Base-by-base conservation (phyloP, 2,113 vertebrate species). In the Acanthisitta chloris region DNA sequence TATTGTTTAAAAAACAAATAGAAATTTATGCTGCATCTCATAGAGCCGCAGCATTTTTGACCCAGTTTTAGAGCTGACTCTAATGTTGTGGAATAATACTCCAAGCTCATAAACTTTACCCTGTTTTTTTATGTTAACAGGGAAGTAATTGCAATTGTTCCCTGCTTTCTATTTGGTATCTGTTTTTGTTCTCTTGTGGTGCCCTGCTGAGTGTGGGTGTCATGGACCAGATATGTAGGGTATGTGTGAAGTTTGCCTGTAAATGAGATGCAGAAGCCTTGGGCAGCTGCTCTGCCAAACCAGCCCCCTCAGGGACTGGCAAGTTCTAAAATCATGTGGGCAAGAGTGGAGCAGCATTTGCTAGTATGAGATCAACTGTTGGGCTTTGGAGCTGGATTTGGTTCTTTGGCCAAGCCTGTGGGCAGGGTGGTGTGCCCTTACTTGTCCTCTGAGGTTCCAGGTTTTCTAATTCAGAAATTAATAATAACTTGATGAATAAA, bases 331-430 rank as follows among this genome's bases (percentile, higher is more conserved):
- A 67, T 38, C n/a, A 23, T 1, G 0, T 17, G 12, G 43, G 17
- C 17, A 26, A 0, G 0, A 0, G 0, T 38, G n/a, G 15, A 40
- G 34, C 46, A 62, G 28, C 17, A 14, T 40, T 81, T 83, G 5
- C 67, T 66, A 28, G 18, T n/a, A 6, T 1, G 2, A 38, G 24
- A 31, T 54, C 24, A 48, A 5, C 14, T 65, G 21, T 4, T 49
- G 38, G 14, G 8, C 29, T 86, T 69, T 2, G 5, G 17, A 19
- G 34, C 36, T 90, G 25, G 13, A 62, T 88, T 74, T 90, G 51
- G 9, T 21, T 57, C 59, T 69, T 69, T 62, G 52, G 43, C 46
- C n/a, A 51, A 51, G 36, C 16, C 36, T 69, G 20, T 11, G 3
- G 6, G 74, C 18, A 21, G 8, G 18, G 21, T 46, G 55, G 11